phyloP scores from a whole-genome alignment of 2,113 vertebrate species.

The Phrynosoma blainvillii region DNA sequence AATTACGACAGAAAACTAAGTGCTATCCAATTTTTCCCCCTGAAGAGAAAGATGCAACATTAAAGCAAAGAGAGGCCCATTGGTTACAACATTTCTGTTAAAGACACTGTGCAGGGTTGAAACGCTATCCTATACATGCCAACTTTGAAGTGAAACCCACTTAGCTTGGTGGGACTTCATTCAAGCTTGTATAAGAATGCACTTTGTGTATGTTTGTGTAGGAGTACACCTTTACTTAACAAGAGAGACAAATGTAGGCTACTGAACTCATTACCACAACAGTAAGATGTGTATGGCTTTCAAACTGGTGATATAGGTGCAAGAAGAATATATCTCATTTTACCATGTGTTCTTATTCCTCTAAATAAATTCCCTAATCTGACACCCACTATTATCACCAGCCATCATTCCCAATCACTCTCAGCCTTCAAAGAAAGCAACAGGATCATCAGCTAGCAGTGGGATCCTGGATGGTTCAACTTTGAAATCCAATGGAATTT shows the following conservation, averaged over 20 bases:
- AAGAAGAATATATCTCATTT: neutral
- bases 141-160: neutral
- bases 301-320: neutral
- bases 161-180: neutral
- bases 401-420: too few species aligned
- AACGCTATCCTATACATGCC: neutral
- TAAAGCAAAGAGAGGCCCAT: conserved; percentile 28
- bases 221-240: neutral
- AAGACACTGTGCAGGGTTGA: neutral
- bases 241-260: neutral
- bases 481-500: too few species aligned
- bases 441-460: too few species aligned
- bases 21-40: neutral
- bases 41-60: conserved; percentile 24
- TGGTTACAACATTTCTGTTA: conserved; percentile 15
- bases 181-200: neutral
- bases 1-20: conserved; percentile 32
- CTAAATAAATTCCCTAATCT: too few species aligned
- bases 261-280: neutral
- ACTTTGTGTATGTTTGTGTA: neutral
- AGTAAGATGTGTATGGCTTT: neutral
- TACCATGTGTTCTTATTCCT: neutral
- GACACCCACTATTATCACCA: too few species aligned
- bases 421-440: too few species aligned
- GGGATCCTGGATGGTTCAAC: too few species aligned